These are phyloP conservation scores for Channa striata DNA, from an alignment of 2,797 vertebrate species.

Conservation along the genomic window DNA sequence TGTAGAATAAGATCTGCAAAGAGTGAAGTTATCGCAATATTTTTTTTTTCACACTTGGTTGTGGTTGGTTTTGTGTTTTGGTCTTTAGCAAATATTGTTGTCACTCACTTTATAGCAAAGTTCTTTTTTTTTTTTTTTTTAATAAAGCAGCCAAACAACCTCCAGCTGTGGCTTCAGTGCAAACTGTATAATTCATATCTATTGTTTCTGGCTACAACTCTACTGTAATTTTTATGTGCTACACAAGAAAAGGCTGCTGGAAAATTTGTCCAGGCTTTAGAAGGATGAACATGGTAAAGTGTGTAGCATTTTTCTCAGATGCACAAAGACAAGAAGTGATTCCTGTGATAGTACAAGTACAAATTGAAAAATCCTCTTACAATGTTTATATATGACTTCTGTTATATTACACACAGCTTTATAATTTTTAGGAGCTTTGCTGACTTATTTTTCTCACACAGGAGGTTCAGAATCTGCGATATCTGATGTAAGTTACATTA, in stretches of 20 bases:
- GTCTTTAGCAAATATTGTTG: neutral
- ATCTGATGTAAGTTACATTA: constrained; percentile 90
- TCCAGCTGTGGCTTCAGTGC: neutral
- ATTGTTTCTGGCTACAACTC: neutral
- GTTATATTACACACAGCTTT: neutral
- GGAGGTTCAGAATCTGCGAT: constrained; percentile 92
- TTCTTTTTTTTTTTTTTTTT: no score
- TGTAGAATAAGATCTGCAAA: constrained; percentile 8
- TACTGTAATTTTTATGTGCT: neutral
- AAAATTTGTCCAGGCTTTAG: neutral
- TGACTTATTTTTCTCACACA: constrained; percentile 63
- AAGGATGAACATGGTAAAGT: neutral
- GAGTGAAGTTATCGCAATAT: neutral
- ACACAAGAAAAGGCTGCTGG: neutral
- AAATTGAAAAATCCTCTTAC: constrained; percentile 15
- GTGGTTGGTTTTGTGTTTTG: constrained; percentile 2
- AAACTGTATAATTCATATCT: neutral
- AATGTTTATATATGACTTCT: constrained; percentile 35
- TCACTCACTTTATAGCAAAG: neutral
- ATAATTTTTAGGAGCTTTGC: neutral
- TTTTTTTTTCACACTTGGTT: neutral
- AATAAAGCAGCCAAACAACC: neutral
- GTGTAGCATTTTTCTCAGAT: neutral
- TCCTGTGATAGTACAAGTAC: neutral
- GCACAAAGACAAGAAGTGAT: neutral